phyloP scores from a whole-genome alignment of 92 coral and sea anemone species.

The Anthopleura xanthogrammica region DNA sequence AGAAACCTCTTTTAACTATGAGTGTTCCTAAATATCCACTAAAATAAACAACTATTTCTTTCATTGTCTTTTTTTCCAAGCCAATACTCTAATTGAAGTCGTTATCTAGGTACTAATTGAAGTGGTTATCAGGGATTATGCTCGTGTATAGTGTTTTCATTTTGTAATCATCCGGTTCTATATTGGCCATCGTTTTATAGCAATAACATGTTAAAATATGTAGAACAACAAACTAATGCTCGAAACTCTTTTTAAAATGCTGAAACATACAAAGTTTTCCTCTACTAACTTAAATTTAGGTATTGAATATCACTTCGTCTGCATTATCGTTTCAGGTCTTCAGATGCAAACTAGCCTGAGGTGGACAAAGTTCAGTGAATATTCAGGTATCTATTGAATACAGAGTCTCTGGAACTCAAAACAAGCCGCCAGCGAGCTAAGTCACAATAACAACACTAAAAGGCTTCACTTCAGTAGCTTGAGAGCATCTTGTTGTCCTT shows the following conservation, averaged over 20 bases:
- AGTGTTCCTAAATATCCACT: no score
- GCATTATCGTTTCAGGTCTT: neutral
- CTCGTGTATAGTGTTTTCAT: neutral
- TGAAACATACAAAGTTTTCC: neutral
- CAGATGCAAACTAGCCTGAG: neutral
- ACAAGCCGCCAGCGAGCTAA: neutral
- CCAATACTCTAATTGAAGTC: no score
- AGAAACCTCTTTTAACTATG: no score
- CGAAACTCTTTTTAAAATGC: neutral
- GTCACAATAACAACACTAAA: neutral
- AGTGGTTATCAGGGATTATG: neutral
- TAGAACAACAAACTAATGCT: neutral
- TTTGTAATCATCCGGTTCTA: neutral
- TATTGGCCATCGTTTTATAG: neutral
- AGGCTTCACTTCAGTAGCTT: neutral
- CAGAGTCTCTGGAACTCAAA: neutral
- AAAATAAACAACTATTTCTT: no score
- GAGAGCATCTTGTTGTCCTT: neutral
- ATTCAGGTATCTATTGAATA: neutral
- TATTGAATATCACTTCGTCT: neutral
- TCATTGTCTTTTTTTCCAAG: no score
- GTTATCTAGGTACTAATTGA: neutral
- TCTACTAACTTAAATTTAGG: no score
- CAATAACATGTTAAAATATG: neutral
- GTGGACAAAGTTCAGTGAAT: neutral